Evolutionary conservation across 2,797 vertebrate species (phyloP).

Genomic region (Gastrophryne carolinensis): DNA sequence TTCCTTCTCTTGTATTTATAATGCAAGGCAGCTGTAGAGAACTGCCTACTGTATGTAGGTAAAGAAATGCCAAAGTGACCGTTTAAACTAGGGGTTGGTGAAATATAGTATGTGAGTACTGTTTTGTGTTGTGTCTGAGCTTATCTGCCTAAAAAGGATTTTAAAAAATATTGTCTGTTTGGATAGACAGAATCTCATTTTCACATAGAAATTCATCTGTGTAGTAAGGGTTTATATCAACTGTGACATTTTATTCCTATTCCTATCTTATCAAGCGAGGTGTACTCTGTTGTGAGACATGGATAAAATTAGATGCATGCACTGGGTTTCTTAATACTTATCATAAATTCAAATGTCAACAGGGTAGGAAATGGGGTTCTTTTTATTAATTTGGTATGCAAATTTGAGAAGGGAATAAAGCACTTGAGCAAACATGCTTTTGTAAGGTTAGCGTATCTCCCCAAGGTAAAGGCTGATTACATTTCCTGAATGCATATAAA

Average conservation of each 20-base stretch:
- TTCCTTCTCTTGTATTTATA: too few relatives aligned
- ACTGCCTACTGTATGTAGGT: too few relatives aligned
- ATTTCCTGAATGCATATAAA: constrained; percentile 48
- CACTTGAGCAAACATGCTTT: constrained; percentile 51
- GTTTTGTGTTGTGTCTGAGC: too few relatives aligned
- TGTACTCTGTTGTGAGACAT: neutral
- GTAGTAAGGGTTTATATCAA: neutral
- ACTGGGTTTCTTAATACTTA: constrained; percentile 28
- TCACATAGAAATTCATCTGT: neutral
- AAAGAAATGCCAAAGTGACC: too few relatives aligned
- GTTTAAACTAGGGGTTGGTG: too few relatives aligned
- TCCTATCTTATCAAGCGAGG: neutral
- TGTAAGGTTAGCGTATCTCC: constrained; percentile 47
- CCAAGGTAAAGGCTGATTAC: constrained; percentile 50
- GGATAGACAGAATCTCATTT: neutral
- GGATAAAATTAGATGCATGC: constrained; percentile 16
- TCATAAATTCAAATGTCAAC: constrained; percentile 48
- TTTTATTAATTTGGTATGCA: constrained; percentile 44
- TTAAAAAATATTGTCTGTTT: too few relatives aligned
- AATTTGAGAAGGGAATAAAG: constrained; percentile 46
- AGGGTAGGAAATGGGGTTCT: constrained; percentile 17
- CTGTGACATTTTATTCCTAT: neutral
- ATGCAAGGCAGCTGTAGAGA: too few relatives aligned
- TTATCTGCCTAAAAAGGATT: too few relatives aligned
- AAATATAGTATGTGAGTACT: too few relatives aligned